A percentile compares a stretch with the other conserved stretches of the same genome.
These are phyloP conservation scores for Diarsia rubi DNA, from an alignment of 2,888 invertebrate species.

Conservation along the genomic window DNA sequence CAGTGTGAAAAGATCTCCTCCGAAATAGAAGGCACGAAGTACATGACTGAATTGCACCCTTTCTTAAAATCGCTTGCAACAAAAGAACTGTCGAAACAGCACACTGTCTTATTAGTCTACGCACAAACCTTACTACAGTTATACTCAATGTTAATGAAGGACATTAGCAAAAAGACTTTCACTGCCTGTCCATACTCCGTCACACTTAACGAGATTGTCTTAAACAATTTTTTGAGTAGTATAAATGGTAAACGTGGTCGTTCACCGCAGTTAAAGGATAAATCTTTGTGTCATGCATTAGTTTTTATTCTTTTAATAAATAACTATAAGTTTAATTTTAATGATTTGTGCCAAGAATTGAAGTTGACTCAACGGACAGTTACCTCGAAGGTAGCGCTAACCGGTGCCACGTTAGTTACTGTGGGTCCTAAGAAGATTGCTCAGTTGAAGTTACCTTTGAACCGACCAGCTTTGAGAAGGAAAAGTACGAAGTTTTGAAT, in stretches of 20 bases:
- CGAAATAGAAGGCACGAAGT: slow-evolving; percentile 78
- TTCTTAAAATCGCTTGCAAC: slow-evolving; percentile 72
- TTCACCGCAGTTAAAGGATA: slow-evolving; percentile 81
- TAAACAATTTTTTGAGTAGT: slow-evolving; percentile 76
- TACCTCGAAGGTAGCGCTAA: slow-evolving; percentile 76
- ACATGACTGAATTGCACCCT: slow-evolving; percentile 68
- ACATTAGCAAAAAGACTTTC: slow-evolving; percentile 77
- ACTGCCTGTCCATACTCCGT: slow-evolving; percentile 74
- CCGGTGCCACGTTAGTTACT: slow-evolving; percentile 76
- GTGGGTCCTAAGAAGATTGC: slow-evolving; percentile 75
- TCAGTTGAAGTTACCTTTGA: slow-evolving; percentile 76
- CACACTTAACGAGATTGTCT: slow-evolving; percentile 79
- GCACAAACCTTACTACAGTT: slow-evolving; percentile 77
- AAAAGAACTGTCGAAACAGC: slow-evolving; percentile 67
- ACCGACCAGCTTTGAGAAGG: slow-evolving; percentile 71
- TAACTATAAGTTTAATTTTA: slow-evolving; percentile 80
- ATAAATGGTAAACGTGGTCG: slow-evolving; percentile 73
- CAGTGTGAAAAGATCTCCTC: slow-evolving; percentile 80
- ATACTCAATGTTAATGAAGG: slow-evolving; percentile 69
- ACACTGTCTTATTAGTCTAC: slow-evolving; percentile 78
- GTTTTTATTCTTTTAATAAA: slow-evolving; percentile 83
- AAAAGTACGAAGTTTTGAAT: slow-evolving; percentile 80
- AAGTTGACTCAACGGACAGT: slow-evolving; percentile 77
- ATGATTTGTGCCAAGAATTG: slow-evolving; percentile 74
- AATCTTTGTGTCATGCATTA: slow-evolving; percentile 81